phyloP scores from a whole-genome alignment of 2,888 invertebrate species.

The Oegoconia quadripuncta region DNA sequence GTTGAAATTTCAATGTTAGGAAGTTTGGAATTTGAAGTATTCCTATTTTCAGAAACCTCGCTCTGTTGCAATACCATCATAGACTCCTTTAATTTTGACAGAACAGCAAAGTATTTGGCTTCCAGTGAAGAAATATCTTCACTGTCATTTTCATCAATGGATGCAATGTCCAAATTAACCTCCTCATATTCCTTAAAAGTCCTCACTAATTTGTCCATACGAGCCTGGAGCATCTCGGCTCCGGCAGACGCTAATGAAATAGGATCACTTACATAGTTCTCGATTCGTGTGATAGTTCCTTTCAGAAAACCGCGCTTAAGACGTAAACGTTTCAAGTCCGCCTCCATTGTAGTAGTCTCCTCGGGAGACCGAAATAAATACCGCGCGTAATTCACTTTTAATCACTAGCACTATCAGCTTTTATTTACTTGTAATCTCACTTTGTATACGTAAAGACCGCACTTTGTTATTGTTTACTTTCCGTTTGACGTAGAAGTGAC shows the following conservation, averaged over 20 bases:
- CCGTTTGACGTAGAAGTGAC: no score
- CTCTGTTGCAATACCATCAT: neutral
- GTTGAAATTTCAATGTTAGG: no score
- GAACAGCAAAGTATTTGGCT: constrained; percentile 9
- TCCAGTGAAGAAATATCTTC: constrained; percentile 10
- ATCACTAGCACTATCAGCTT: no score
- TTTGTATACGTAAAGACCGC: no score
- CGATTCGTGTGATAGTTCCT: constrained; percentile 8
- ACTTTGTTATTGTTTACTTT: no score
- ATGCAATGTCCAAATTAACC: constrained; percentile 11
- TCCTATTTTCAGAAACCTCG: neutral
- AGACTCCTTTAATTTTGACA: neutral
- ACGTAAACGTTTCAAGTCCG: no score
- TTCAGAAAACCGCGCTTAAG: neutral
- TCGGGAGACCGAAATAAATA: no score
- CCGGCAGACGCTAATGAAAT: constrained; percentile 5
- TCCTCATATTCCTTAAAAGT: constrained; percentile 11
- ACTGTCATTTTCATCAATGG: constrained; percentile 8
- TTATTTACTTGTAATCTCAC: no score
- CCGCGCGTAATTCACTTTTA: no score
- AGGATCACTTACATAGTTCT: constrained; percentile 12
- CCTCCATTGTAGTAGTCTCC: no score
- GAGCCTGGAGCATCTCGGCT: constrained; percentile 10
- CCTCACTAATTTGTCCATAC: constrained; percentile 9
- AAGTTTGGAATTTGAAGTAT: constrained; percentile 12